phyloP scores from a whole-genome alignment of 2,113 vertebrate genomes.

The Chionomys nivalis region DNA sequence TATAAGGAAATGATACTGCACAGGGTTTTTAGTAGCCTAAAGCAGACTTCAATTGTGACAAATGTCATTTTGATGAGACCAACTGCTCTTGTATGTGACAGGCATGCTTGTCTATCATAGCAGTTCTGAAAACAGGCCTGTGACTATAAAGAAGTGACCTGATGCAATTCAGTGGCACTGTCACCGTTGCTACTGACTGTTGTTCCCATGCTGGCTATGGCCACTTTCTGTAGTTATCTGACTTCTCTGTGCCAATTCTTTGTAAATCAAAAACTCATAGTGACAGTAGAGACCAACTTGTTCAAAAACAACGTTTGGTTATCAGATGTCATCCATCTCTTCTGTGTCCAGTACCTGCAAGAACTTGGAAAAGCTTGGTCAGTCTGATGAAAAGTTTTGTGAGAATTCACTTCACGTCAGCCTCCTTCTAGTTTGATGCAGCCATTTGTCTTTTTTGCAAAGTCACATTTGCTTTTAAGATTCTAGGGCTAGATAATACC shows the following conservation, averaged over 20 bases:
- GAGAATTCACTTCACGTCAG: constrained; percentile 94
- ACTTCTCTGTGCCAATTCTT: constrained; percentile 79
- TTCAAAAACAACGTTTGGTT: constrained; percentile 86
- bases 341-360: constrained; percentile 92
- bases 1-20: constrained; percentile 56
- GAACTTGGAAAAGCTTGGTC: constrained; percentile 92
- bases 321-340: constrained; percentile 90
- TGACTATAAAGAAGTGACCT: constrained; percentile 62
- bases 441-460: constrained; percentile 92
- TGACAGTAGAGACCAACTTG: constrained; percentile 81
- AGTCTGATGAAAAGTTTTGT: constrained; percentile 93
- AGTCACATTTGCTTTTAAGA: constrained; percentile 92
- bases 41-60: constrained; percentile 76
- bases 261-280: constrained; percentile 69
- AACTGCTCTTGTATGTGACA: constrained; percentile 71
- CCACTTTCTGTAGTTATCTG: constrained; percentile 74
- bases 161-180: constrained; percentile 78
- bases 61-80: constrained; percentile 76
- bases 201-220: constrained; percentile 76
- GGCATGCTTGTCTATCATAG: constrained; percentile 12
- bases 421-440: constrained; percentile 91
- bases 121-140: constrained; percentile 63
- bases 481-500: constrained; percentile 91
- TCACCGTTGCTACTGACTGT: constrained; percentile 75
- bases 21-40: constrained; percentile 72